Percentiles rank a stretch among this genome's conserved stretches.
Conservation (phyloP, 1,140 invertebrate genomes). For the Drosophila leontia region DNA sequence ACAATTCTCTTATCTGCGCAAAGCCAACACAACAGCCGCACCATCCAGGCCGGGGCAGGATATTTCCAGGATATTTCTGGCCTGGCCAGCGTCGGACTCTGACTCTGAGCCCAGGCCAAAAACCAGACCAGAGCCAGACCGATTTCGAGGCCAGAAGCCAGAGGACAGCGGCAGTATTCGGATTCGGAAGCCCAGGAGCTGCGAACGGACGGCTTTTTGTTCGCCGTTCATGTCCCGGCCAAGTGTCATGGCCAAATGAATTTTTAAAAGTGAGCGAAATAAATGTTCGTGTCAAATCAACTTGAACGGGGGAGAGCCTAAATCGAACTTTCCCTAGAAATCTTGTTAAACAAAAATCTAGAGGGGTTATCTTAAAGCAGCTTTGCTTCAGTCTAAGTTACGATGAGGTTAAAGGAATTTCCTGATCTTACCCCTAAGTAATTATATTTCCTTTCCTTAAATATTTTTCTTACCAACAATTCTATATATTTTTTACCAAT, state of each 20-base stretch:
- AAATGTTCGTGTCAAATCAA: constrained; percentile 39
- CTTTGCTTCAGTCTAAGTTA: background rate
- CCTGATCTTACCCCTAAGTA: too few relatives aligned
- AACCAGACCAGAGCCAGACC: constrained; percentile 49
- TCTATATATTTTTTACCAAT: too few relatives aligned
- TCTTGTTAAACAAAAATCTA: background rate
- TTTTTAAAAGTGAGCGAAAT: constrained; percentile 63
- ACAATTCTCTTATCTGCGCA: constrained; percentile 85
- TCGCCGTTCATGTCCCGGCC: constrained; percentile 40
- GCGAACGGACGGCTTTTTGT: constrained; percentile 44
- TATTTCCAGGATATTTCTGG: constrained; percentile 37
- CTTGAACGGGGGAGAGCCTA: constrained; percentile 4
- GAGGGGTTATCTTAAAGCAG: background rate
- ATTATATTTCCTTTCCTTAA: too few relatives aligned
- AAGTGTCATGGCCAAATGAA: constrained; percentile 64
- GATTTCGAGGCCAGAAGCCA: constrained; percentile 38
- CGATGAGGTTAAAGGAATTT: too few relatives aligned
- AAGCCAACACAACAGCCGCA: constrained; percentile 83
- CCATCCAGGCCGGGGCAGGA: constrained; percentile 33
- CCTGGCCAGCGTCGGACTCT: constrained; percentile 29
- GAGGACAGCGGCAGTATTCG: constrained; percentile 11
- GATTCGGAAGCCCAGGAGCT: constrained; percentile 14
- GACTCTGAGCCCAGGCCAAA: constrained; percentile 26
- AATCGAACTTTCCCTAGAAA: constrained; percentile 2
- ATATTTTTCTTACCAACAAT: too few relatives aligned